Percentiles rank a stretch among this genome's conserved stretches.
phyloP scores from a whole-genome alignment of 2,888 invertebrate genomes.

The Caenorhabditis wallacei region DNA sequence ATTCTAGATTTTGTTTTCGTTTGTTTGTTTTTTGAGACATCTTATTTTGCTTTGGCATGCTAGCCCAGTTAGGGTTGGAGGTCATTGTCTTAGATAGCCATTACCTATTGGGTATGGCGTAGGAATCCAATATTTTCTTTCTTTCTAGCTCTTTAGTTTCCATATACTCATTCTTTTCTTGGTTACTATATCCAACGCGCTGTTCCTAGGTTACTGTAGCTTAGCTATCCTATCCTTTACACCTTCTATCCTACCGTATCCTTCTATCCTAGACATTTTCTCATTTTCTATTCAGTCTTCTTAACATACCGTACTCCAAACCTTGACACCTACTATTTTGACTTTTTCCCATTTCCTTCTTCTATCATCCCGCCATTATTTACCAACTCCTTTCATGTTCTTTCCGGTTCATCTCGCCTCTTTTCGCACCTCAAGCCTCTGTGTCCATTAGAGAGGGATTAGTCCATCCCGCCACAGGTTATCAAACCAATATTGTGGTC shows the following conservation, averaged over 20 bases:
- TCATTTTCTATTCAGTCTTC: not conserved
- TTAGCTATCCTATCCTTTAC: no score
- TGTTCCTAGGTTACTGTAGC: no score
- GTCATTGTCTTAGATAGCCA: no score
- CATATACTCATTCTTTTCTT: no score
- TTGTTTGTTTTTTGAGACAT: constrained; percentile 2
- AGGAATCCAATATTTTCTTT: no score
- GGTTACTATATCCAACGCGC: no score
- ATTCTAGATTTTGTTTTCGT: not conserved
- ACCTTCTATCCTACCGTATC: no score
- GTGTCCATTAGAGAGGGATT: constrained; percentile 43
- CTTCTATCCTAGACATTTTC: no score
- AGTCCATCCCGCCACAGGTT: constrained; percentile 17
- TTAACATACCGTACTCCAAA: not conserved
- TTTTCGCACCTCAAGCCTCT: constrained; percentile 26
- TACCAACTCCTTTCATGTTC: constrained; percentile 33
- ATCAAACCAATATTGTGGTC: constrained; percentile 45
- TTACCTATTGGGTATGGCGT: not conserved
- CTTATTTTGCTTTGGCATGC: no score
- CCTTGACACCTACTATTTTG: not conserved
- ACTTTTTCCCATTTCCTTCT: not conserved
- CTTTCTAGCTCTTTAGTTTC: no score
- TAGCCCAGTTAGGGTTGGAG: no score
- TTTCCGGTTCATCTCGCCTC: constrained; percentile 36
- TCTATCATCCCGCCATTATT: constrained; percentile 13